Evolutionary conservation across 2,888 invertebrate genomes (phyloP), one percentile per base, ranked within the genome.

Genomic region (Drosophila formosana): DNA sequence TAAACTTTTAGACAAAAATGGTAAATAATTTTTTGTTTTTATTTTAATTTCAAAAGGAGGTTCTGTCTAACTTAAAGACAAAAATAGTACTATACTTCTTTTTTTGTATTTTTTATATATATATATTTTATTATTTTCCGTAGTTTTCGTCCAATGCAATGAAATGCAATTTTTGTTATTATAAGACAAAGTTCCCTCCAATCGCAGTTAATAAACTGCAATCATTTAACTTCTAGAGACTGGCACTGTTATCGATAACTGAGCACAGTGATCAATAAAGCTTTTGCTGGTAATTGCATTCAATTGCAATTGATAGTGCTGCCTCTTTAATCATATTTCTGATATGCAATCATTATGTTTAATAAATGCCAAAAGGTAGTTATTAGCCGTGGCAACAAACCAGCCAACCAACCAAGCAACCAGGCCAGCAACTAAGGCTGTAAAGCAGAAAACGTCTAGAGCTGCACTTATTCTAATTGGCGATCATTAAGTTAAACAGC

Each of bases 401-500:
- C 34, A 45, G 8, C 34, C 32, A 26, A 11, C 18, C 18, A 18
- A 2, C 18, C 18, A 18, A 18, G 32, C n/a, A 55, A 32, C 3
- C 30, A 49, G 18, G 25, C 26, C 26, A 32, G 18, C 1, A 18
- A 9, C 11, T 7, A 51, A 8, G 5, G 4, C 45, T 7, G 45
- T 11, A 45, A 45, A 11, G 23, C 45, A 45, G 25, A 4, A 9
- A 45, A n/a, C 45, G 43, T 25, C 51, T 50, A 47, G 47, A 64
- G 61, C 63, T 66, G 80, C 80, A 82, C 72, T 82, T 82, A 87
- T 87, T 83, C 88, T 89, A 87, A 87, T 87, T 87, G 87, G 83
- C 63, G 71, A 25, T 72, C 88, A 88, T 86, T 86, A 83, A 79
- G 75, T 52, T 39, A 66, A 68, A 51, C 52, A 58, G 62, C 51